Evolutionary conservation across 2,888 invertebrate genomes (phyloP).

Genomic region (Lasioglossum figueresi): DNA sequence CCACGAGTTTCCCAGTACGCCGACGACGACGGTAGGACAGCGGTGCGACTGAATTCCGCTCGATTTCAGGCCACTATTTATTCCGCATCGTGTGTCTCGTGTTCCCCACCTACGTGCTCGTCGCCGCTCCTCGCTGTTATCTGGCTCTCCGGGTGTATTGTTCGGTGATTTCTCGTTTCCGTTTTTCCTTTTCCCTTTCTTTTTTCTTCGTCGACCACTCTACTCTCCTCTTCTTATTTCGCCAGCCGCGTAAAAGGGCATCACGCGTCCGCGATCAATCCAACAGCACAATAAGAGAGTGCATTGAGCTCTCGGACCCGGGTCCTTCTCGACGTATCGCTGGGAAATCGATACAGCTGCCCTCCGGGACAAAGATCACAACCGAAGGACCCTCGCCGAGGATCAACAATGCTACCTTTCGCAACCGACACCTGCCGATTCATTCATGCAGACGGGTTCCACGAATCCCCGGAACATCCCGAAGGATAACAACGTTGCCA

Average conservation of each 20-base stretch:
- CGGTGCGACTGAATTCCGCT: slow-evolving; percentile 76
- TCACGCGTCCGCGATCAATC: slow-evolving; percentile 29
- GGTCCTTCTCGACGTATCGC: neutral
- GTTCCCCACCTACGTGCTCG: slow-evolving; percentile 74
- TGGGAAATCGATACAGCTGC: slow-evolving; percentile 45
- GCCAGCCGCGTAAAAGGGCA: slow-evolving; percentile 29
- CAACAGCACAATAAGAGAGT: slow-evolving; percentile 22
- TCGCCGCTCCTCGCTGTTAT: slow-evolving; percentile 67
- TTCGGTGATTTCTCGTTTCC: slow-evolving; percentile 68
- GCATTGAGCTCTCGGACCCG: slow-evolving; percentile 25
- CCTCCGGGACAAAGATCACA: slow-evolving; percentile 33
- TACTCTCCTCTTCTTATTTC: neutral
- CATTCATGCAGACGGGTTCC: neutral
- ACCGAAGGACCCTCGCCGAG: slow-evolving; percentile 21
- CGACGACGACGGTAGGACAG: slow-evolving; percentile 65
- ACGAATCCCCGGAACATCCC: neutral
- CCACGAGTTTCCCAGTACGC: slow-evolving; percentile 33
- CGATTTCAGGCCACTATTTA: slow-evolving; percentile 79
- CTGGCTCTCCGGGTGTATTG: slow-evolving; percentile 68
- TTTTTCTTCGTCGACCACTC: neutral
- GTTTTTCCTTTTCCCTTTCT: slow-evolving; percentile 51
- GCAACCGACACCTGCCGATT: slow-evolving; percentile 1
- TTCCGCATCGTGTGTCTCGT: slow-evolving; percentile 73
- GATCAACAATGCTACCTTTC: slow-evolving; percentile 12
- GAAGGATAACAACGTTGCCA: neutral